Conservation (phyloP, 2,797 vertebrate genomes). For the Pelobates cultripes region DNA sequence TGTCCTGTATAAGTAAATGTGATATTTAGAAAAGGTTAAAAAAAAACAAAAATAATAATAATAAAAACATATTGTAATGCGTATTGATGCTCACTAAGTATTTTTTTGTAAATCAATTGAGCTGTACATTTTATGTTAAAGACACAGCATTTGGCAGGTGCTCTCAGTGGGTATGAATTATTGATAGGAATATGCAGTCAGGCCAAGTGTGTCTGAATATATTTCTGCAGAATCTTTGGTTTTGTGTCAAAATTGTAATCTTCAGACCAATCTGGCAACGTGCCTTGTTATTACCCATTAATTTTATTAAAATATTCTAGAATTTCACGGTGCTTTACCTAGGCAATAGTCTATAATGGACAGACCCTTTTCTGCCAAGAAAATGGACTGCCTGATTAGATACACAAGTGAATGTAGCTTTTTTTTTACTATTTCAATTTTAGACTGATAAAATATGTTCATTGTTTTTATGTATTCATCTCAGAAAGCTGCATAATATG, state of each 20-base stretch:
- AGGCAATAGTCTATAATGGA: conserved; percentile 42
- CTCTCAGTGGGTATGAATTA: conserved; percentile 47
- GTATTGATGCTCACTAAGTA: conserved; percentile 48
- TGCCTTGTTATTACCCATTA: conserved; percentile 13
- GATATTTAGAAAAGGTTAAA: conserved; percentile 20
- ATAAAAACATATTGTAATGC: conserved; percentile 38
- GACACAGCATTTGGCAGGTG: conserved; percentile 46
- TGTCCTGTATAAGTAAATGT: conserved; percentile 26
- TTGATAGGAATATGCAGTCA: conserved; percentile 43
- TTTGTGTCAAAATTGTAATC: conserved; percentile 40
- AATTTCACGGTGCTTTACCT: conserved; percentile 27
- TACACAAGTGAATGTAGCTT: conserved; percentile 33
- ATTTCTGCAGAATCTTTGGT: conserved; percentile 43
- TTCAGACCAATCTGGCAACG: conserved; percentile 31
- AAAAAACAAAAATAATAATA: background rate
- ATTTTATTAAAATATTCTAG: conserved; percentile 33
- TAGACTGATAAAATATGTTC: conserved; percentile 48
- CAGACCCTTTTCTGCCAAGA: conserved; percentile 37
- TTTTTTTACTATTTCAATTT: conserved; percentile 31
- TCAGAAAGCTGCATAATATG: conserved; percentile 32
- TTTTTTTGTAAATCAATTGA: conserved; percentile 50
- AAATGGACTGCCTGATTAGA: conserved; percentile 41
- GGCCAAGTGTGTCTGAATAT: conserved; percentile 42
- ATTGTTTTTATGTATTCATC: conserved; percentile 47
- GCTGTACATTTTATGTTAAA: conserved; percentile 52